Evolutionary conservation across 2,888 invertebrate species (phyloP).

Genomic region (Parapristionchus giblindavisi): DNA sequence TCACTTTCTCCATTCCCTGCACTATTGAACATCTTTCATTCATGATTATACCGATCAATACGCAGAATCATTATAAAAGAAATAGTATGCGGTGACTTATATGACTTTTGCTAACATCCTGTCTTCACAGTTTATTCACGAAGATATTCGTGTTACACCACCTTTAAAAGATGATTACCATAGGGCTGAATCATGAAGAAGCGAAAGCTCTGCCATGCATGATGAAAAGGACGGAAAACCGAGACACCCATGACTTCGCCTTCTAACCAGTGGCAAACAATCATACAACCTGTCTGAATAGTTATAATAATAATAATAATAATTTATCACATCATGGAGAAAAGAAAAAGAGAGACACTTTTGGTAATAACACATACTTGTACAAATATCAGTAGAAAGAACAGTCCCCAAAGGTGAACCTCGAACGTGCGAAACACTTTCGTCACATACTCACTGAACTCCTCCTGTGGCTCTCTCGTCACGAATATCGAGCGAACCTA

Average conservation of each 20-base stretch:
- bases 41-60: no score
- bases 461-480: neutral
- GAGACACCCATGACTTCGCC: conserved; percentile 1
- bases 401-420: neutral
- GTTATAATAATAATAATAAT: neutral
- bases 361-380: neutral
- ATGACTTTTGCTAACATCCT: no score
- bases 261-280: conserved; percentile 14
- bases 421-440: conserved; percentile 12
- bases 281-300: neutral
- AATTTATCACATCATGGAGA: neutral
- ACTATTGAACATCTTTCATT: no score
- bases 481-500: conserved; percentile 5
- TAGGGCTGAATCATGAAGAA: conserved; percentile 4
- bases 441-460: neutral
- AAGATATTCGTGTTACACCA: no score
- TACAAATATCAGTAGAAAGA: neutral
- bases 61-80: no score
- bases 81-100: no score
- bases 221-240: conserved; percentile 1
- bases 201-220: neutral
- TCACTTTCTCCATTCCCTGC: no score
- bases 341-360: neutral
- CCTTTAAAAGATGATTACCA: neutral
- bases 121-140: no score